These are phyloP conservation scores for Drosophila percnosoma DNA, from an alignment of 2,888 invertebrate genomes.

Conservation along the genomic window DNA sequence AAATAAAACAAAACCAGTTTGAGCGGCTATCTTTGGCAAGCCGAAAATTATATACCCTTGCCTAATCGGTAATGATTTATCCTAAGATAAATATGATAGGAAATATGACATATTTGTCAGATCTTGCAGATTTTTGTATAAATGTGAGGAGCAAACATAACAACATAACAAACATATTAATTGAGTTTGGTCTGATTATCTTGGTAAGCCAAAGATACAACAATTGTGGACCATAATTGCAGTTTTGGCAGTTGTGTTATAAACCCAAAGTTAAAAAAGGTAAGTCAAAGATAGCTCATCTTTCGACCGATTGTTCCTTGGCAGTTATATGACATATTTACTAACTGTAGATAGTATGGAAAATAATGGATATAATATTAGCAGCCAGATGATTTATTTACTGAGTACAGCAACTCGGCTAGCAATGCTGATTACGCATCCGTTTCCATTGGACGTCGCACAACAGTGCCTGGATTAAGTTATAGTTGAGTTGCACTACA, in stretches of 20 bases:
- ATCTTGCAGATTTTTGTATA: not conserved
- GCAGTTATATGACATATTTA: not conserved
- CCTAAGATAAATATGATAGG: no score
- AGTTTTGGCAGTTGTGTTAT: not conserved
- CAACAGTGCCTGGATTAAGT: conserved; percentile 47
- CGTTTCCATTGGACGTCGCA: conserved; percentile 22
- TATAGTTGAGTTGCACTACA: conserved; percentile 65
- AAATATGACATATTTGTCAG: not conserved
- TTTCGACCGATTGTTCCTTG: not conserved
- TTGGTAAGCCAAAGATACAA: not conserved
- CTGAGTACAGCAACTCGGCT: not conserved
- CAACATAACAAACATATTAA: not conserved
- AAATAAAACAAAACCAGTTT: not conserved
- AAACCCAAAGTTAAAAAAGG: not conserved
- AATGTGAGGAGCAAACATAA: not conserved
- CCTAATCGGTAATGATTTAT: not conserved
- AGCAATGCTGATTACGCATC: conserved; percentile 24
- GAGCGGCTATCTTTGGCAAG: not conserved
- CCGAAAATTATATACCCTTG: not conserved
- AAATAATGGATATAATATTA: not conserved
- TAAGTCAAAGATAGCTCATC: not conserved
- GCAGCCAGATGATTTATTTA: not conserved
- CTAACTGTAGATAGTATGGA: not conserved
- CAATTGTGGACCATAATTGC: not conserved
- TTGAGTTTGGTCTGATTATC: not conserved